Evolutionary conservation across 53 echinoderm and acorn worm genomes (phyloP).

Genomic region (Apostichopus leukothele): DNA sequence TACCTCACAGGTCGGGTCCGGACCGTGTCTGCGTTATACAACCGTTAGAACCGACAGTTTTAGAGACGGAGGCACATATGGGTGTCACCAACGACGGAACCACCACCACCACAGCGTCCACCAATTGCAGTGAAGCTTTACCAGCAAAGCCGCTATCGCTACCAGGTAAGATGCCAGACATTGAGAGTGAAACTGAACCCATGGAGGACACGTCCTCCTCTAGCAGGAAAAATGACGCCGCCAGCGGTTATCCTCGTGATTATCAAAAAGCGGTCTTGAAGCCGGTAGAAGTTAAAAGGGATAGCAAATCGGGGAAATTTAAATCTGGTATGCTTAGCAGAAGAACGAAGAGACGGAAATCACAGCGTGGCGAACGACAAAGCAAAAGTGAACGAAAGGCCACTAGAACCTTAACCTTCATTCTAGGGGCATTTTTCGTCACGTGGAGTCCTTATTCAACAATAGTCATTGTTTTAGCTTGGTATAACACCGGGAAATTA

Average conservation of each 20-base stretch:
- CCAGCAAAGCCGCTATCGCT: slow-evolving; percentile 47
- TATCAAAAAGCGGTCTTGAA: slow-evolving; percentile 49
- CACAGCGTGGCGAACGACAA: slow-evolving; percentile 81
- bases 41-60: slow-evolving; percentile 70
- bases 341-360: slow-evolving; percentile 66
- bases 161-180: slow-evolving; percentile 58
- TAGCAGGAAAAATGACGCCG: slow-evolving; percentile 57
- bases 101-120: slow-evolving; percentile 78
- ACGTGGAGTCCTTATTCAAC: slow-evolving; percentile 98
- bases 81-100: slow-evolving; percentile 70
- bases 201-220: slow-evolving; percentile 94
- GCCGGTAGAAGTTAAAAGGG: slow-evolving; percentile 45
- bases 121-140: slow-evolving; percentile 50
- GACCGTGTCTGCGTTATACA: slow-evolving; percentile 76
- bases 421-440: slow-evolving; percentile 88
- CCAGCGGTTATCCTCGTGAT: slow-evolving; percentile 53
- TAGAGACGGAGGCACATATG: slow-evolving; percentile 66
- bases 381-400: slow-evolving; percentile 92
- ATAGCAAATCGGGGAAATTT: slow-evolving; percentile 60
- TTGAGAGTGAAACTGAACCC: slow-evolving; percentile 74
- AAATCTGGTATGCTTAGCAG: slow-evolving; percentile 59
- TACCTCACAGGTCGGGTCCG: slow-evolving; percentile 65
- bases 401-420: slow-evolving; percentile 86
- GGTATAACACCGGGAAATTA: slow-evolving; percentile 60
- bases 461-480: slow-evolving; percentile 79